These are phyloP conservation scores for Aplodontia rufa DNA, from an alignment of 2,113 vertebrate genomes.

Conservation along the genomic window DNA sequence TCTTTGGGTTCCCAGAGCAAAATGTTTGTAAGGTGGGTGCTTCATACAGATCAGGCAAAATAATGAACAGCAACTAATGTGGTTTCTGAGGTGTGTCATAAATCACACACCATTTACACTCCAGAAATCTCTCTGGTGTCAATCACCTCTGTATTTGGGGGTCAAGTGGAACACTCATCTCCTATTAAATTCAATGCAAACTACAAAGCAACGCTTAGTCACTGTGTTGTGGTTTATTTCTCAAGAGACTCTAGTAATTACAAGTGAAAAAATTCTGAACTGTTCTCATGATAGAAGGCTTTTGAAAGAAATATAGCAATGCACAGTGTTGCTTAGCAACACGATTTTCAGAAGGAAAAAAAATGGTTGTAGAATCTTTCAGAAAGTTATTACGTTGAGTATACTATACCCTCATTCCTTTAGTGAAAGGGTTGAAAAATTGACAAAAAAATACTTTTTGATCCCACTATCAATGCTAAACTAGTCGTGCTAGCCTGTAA, in stretches of 20 bases:
- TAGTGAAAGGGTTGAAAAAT: neutral
- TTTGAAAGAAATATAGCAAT: neutral
- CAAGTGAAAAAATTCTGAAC: neutral
- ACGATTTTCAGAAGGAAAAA: neutral
- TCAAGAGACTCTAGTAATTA: constrained; percentile 52
- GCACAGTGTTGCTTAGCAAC: constrained; percentile 48
- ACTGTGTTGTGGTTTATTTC: constrained; percentile 56
- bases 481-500: neutral
- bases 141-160: neutral
- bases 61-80: neutral
- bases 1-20: neutral
- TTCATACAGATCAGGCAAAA: neutral
- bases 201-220: constrained; percentile 2
- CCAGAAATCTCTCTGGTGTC: neutral
- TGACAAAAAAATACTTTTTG: neutral
- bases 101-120: neutral
- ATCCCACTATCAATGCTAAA: neutral
- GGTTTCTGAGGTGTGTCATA: neutral
- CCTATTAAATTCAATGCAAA: constrained; percentile 48
- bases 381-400: neutral
- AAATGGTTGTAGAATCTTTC: neutral
- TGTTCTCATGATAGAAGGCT: neutral
- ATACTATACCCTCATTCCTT: no score
- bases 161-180: constrained; percentile 44
- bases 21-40: neutral